phyloP scores from a whole-genome alignment of 2,797 vertebrate species.

The Darevskia nairensis region DNA sequence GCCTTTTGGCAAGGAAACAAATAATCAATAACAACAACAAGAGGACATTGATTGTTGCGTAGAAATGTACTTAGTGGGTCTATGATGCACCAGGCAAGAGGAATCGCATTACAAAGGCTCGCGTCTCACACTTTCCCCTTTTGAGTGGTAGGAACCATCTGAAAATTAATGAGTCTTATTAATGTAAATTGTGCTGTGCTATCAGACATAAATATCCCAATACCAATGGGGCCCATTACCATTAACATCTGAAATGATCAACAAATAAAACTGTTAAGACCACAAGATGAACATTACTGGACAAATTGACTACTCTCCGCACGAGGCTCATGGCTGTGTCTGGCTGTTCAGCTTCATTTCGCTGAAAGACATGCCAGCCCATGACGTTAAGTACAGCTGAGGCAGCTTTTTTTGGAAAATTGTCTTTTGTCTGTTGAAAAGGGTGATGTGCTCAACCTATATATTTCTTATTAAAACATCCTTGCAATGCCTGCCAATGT shows the following conservation, averaged over 20 bases:
- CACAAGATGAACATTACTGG: constrained; percentile 63
- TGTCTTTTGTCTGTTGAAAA: constrained; percentile 39
- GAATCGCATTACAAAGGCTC: constrained; percentile 38
- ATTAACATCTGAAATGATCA: constrained; percentile 76
- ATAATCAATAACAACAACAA: constrained; percentile 69
- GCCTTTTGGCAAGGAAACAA: constrained; percentile 50
- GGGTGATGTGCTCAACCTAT: background rate
- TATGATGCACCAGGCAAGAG: constrained; percentile 42
- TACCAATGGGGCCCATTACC: constrained; percentile 69
- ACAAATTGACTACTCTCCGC: constrained; percentile 73
- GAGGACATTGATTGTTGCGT: constrained; percentile 47
- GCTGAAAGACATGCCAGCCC: constrained; percentile 70
- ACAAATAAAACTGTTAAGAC: constrained; percentile 71
- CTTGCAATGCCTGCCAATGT: background rate
- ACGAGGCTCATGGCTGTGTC: constrained; percentile 55
- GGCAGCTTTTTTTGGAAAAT: constrained; percentile 53
- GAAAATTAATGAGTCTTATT: constrained; percentile 76
- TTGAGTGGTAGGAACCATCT: constrained; percentile 64
- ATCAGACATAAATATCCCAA: constrained; percentile 76
- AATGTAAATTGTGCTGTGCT: constrained; percentile 72
- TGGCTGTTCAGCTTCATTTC: constrained; percentile 72
- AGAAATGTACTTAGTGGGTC: constrained; percentile 26
- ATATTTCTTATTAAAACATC: background rate
- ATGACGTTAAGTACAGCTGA: constrained; percentile 71
- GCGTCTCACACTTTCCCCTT: constrained; percentile 64